A percentile compares a stretch with the other conserved stretches of the same genome.
phyloP scores from a whole-genome alignment of 2,797 vertebrate genomes.

The Cossypha polioptera region DNA sequence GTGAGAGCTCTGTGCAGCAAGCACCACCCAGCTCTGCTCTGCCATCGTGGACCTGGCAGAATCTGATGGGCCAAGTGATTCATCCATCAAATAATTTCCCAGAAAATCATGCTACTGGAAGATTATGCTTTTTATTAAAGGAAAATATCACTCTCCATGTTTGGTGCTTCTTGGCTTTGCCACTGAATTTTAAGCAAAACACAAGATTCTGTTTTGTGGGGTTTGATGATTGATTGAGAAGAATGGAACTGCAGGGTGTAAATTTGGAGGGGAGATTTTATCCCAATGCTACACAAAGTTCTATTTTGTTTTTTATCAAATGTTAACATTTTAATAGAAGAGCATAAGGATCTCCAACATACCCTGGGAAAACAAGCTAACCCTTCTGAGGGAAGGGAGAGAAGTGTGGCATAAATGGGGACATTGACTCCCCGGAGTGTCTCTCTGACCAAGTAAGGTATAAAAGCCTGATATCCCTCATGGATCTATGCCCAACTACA shows the following conservation, averaged over 20 bases:
- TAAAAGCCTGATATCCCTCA: neutral
- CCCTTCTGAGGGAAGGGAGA: neutral
- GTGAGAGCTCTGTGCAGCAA: neutral
- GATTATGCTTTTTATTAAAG: conserved; percentile 39
- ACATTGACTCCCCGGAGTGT: neutral
- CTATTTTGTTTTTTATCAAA: neutral
- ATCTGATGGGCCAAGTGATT: conserved; percentile 3
- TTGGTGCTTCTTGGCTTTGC: neutral
- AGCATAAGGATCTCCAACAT: neutral
- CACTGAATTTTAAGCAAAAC: neutral
- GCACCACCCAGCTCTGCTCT: neutral
- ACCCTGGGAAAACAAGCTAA: neutral
- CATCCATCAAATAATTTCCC: neutral
- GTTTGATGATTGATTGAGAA: neutral
- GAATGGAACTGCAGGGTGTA: neutral
- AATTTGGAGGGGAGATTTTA: neutral
- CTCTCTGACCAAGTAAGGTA: neutral
- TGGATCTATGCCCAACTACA: neutral
- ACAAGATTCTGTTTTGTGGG: neutral
- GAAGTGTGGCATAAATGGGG: neutral
- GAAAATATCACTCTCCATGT: neutral
- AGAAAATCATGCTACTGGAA: neutral
- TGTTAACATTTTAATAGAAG: neutral
- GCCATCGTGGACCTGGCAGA: neutral
- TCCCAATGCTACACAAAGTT: neutral